A percentile compares a stretch with the other conserved stretches of the same genome.
These are phyloP conservation scores for Crotalus tigris DNA, from an alignment of 2,113 vertebrate species.

Conservation along the genomic window DNA sequence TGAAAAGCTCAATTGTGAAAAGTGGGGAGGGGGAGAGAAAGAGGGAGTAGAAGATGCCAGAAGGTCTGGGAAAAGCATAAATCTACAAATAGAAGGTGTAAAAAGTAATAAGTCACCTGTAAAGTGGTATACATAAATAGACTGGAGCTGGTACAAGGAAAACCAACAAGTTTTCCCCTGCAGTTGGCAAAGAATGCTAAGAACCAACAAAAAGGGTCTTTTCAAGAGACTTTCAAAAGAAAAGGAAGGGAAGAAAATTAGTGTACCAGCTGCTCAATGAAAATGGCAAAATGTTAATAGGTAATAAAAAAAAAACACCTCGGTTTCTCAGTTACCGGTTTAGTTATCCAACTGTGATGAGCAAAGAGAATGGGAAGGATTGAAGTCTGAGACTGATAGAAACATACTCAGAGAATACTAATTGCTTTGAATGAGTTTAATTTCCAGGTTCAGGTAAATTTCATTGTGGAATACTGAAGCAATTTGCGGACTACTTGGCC, in stretches of 20 bases:
- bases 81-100: not conserved
- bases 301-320: not conserved
- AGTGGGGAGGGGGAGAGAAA: not conserved
- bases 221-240: not conserved
- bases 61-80: not conserved
- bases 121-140: not conserved
- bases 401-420: not conserved
- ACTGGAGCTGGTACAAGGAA: not conserved
- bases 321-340: not conserved
- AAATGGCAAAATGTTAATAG: not conserved
- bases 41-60: not conserved
- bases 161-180: not conserved
- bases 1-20: not conserved
- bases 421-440: not conserved
- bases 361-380: not conserved
- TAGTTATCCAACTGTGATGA: not conserved
- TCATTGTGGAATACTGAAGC: not conserved
- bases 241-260: not conserved
- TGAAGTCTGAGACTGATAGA: not conserved
- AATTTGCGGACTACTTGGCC: not conserved
- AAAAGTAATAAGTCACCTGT: not conserved
- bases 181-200: not conserved
- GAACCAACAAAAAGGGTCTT: not conserved
- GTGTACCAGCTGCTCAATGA: not conserved
- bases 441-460: not conserved